Conservation (phyloP, 2,113 vertebrate genomes). For the Corydoras sp. region DNA sequence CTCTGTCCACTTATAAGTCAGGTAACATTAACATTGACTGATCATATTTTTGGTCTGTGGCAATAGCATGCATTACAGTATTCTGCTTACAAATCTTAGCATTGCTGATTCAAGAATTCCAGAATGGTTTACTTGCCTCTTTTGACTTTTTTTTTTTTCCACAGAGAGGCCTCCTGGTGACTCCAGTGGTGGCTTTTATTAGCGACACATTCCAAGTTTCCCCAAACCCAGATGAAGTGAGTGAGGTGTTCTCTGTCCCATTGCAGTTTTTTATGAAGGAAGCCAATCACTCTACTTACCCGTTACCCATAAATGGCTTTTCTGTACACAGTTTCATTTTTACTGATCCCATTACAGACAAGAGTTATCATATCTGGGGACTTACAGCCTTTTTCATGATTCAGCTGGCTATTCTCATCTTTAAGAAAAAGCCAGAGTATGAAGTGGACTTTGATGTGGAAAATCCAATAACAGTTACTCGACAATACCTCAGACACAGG, state of each 20-base stretch:
- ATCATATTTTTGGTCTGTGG: no score
- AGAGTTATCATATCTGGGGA: conserved; percentile 75
- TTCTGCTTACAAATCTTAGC: background rate
- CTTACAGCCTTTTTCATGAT: conserved; percentile 76
- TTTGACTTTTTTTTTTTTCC: conserved; percentile 25
- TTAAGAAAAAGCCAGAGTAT: conserved; percentile 69
- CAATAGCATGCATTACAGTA: background rate
- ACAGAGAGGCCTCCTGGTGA: conserved; percentile 72
- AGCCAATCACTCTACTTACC: conserved; percentile 52
- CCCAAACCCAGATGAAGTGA: conserved; percentile 84
- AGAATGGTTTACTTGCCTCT: background rate
- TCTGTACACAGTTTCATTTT: conserved; percentile 70
- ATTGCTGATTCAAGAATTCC: background rate
- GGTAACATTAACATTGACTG: conserved; percentile 57
- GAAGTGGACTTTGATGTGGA: conserved; percentile 65
- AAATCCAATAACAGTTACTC: conserved; percentile 56
- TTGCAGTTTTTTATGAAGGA: conserved; percentile 76
- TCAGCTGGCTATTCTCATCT: conserved; percentile 67
- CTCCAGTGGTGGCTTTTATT: conserved; percentile 84
- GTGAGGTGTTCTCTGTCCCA: conserved; percentile 77
- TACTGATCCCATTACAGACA: conserved; percentile 54
- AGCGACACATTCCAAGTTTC: conserved; percentile 69
- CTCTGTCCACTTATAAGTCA: conserved; percentile 69
- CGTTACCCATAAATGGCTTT: background rate
- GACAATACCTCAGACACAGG: conserved; percentile 43